Conservation (phyloP, 2,797 vertebrate species). For the Halcyon chelicuti region DNA sequence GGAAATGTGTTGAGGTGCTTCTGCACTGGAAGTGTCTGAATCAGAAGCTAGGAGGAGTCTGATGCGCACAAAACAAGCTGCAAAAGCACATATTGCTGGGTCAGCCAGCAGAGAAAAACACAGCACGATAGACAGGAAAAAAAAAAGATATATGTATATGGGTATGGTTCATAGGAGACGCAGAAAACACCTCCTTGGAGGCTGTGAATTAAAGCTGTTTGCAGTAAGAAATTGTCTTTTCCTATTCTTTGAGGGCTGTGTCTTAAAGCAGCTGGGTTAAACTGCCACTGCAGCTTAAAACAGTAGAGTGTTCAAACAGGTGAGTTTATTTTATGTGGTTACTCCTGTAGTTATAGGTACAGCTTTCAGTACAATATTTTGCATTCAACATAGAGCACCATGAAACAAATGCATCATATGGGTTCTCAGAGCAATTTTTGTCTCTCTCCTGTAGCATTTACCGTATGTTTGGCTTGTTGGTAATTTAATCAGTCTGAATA, state of each 20-base stretch:
- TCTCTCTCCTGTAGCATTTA: constrained; percentile 63
- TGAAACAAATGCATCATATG: constrained; percentile 4
- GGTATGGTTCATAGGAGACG: background rate
- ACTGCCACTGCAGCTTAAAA: background rate
- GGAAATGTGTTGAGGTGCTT: background rate
- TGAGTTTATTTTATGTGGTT: background rate
- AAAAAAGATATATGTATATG: background rate
- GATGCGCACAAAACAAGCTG: background rate
- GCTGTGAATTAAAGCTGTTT: background rate
- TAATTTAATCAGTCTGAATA: constrained; percentile 73
- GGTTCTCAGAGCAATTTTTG: constrained; percentile 41
- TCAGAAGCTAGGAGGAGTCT: background rate
- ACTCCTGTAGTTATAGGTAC: background rate
- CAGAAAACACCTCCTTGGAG: background rate
- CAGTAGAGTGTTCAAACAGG: background rate
- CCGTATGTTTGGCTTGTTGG: constrained; percentile 61
- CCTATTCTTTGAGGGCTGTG: background rate
- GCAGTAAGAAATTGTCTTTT: background rate
- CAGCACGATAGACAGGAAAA: background rate
- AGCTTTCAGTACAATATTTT: background rate
- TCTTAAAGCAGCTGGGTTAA: background rate
- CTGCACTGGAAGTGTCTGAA: background rate
- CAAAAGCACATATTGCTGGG: background rate
- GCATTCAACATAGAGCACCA: background rate
- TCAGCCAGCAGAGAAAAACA: background rate